Base-by-base conservation (phyloP, 2,888 invertebrate genomes). In the Nomada ruficornis region DNA sequence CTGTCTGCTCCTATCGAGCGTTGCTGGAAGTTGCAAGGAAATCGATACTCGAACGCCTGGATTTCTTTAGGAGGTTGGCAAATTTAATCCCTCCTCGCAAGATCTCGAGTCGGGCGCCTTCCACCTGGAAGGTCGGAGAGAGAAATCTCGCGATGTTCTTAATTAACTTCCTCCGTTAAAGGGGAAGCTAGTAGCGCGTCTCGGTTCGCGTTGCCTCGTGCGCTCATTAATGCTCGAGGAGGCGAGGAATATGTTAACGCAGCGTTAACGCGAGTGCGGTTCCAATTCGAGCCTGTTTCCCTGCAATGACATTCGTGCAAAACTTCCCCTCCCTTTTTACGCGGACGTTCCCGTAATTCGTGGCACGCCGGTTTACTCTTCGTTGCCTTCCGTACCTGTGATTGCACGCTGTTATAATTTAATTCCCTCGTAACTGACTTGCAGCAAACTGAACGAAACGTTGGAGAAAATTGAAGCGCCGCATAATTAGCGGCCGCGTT, bases 201-300 rank as follows among this genome's bases (percentile, higher is more conserved):
- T 86, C 79, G 83, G 47, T 64, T 73, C 83, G 73, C 42, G 65
- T 77, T 74, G 63, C 68, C 78, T 68, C 83, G 84, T 82, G 78
- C 79, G 89, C 84, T 89, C 87, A 83, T 88, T 88, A 89, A 89
- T 88, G 85, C 82, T 82, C 84, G 74, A 44, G 81, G 52, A 77
- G 81, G 70, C 71, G 74, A 11, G 75, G 79, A 85, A 87, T 87
- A 82, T 77, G 78, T 74, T 69, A 68, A 62, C 75, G 68, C 55
- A 71, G 83, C 82, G 79, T 84, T 84, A 86, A 76, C 73, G 76
- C 74, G 67, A 69, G 57, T 64, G 74, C 74, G 69, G 71, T 44
- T 65, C 65, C 60, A 67, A 29, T 36, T 54, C 59, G 7, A 18
- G 29, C 47, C 62, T 36, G n/a, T 7, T 7, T 36, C 36, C 36